Evolutionary conservation across 2,888 invertebrate species (phyloP), one percentile per base, ranked within the genome.

Genomic region (Barypeithes pellucidus): DNA sequence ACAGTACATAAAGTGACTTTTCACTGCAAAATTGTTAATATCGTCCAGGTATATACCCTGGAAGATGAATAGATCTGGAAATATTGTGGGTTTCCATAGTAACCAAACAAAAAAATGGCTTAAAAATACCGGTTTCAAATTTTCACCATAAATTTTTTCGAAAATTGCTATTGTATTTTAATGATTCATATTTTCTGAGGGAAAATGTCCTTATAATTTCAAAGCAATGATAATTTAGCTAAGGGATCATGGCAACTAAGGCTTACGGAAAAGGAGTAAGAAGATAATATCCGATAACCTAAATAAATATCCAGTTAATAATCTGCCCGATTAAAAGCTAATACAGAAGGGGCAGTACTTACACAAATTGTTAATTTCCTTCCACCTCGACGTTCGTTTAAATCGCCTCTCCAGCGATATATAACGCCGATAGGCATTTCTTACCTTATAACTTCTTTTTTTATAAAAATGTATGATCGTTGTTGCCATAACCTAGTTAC

Each of bases 311-410:
- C 33, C 54, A 57, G 8, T 57, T 57, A 57, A 57, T 57, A 57
- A 57, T 33, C 36, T 29, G 33, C 16, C 33, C 5, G 54, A 57
- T 57, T 57, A 57, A 57, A 57, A 57, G 54, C 33, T 33, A 57
- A 57, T 57, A 57, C 33, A 57, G 33, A 16, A 57, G 54, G 54
- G 18, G 54, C 54, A 57, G 54, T 57, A 14, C n/a, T n/a, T n/a
- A n/a, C 52, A 52, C 54, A 16, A 8, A 54, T 33, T 33, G 54
- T 33, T 57, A 57, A 57, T 57, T 57, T 57, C 11, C 54, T 57
- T 18, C 54, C 33, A 33, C 54, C 54, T 33, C 24, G 33, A 33
- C 54, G 33, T 57, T 16, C 36, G 33, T 57, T 57, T 57, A 57
- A 33, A 16, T 57, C 11, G 54, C 54, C 54, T 33, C 11, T 33